Conservation (phyloP, 2,797 vertebrate species). For the Danio kyathit region DNA sequence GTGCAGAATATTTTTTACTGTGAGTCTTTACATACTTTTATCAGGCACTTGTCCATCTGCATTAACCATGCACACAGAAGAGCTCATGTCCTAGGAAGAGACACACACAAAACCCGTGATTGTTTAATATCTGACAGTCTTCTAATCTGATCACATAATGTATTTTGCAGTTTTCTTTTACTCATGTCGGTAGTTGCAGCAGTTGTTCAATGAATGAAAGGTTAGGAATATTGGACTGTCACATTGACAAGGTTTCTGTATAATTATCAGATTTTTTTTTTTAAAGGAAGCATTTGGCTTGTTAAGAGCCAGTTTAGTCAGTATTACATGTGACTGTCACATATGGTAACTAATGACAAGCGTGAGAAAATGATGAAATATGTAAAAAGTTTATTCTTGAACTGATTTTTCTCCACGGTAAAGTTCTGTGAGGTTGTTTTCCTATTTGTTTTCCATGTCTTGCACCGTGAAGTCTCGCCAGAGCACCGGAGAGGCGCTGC, state of each 20-base stretch:
- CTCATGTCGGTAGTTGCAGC: background rate
- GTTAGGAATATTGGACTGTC: background rate
- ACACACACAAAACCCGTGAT: constrained; percentile 36
- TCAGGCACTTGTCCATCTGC: constrained; percentile 75
- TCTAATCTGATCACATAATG: background rate
- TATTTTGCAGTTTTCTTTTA: background rate
- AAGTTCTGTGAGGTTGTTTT: constrained; percentile 5
- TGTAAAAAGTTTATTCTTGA: background rate
- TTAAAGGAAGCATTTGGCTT: background rate
- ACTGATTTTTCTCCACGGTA: background rate
- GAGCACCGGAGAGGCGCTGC: constrained; percentile 61
- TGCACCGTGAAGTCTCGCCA: constrained; percentile 60
- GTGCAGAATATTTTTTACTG: background rate
- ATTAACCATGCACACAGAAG: constrained; percentile 74
- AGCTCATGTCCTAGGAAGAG: constrained; percentile 80
- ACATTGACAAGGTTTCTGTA: background rate
- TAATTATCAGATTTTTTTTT: background rate
- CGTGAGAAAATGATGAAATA: background rate
- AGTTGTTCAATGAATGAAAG: background rate
- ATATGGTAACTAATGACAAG: background rate
- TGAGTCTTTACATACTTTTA: constrained; percentile 71
- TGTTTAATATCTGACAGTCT: background rate
- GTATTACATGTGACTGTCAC: background rate
- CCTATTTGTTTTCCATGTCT: constrained; percentile 33
- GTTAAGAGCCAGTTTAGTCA: background rate